Evolutionary conservation across 1,140 invertebrate genomes (phyloP).

Genomic region (Mizuhopecten yessoensis): DNA sequence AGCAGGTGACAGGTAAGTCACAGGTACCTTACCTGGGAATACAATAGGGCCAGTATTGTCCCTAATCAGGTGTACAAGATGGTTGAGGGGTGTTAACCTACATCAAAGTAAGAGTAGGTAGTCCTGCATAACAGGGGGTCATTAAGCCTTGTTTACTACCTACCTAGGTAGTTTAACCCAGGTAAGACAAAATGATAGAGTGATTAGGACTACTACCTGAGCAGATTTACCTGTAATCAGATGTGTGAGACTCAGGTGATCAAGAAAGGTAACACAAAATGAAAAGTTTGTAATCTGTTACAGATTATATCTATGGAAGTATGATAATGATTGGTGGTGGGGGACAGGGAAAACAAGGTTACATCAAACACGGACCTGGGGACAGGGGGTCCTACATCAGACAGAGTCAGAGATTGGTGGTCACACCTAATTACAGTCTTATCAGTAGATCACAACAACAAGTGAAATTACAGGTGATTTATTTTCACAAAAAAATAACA

Average conservation of each 20-base stretch:
- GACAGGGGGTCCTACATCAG: neutral
- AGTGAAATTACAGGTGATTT: neutral
- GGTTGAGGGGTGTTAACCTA: neutral
- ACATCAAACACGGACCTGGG: neutral
- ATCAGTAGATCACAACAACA: neutral
- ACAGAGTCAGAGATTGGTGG: neutral
- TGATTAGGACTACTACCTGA: neutral
- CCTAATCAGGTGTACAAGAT: constrained; percentile 32
- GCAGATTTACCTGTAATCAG: constrained; percentile 31
- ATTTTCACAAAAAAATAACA: neutral
- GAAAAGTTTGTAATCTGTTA: neutral
- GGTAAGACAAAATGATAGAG: constrained; percentile 28
- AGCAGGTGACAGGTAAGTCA: constrained; percentile 11
- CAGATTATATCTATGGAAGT: neutral
- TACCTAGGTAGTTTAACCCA: constrained; percentile 31
- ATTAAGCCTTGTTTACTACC: neutral
- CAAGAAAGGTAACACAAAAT: constrained; percentile 39
- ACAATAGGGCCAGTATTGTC: neutral
- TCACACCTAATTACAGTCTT: constrained; percentile 5
- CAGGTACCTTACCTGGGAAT: neutral
- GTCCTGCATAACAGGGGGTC: neutral
- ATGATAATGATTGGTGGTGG: neutral
- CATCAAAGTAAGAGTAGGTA: neutral
- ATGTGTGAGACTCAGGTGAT: constrained; percentile 31
- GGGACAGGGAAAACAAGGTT: neutral